A percentile compares a stretch with the other conserved stretches of the same genome.
Conservation (phyloP, 2,113 vertebrate genomes). For the Polypterus senegalus region DNA sequence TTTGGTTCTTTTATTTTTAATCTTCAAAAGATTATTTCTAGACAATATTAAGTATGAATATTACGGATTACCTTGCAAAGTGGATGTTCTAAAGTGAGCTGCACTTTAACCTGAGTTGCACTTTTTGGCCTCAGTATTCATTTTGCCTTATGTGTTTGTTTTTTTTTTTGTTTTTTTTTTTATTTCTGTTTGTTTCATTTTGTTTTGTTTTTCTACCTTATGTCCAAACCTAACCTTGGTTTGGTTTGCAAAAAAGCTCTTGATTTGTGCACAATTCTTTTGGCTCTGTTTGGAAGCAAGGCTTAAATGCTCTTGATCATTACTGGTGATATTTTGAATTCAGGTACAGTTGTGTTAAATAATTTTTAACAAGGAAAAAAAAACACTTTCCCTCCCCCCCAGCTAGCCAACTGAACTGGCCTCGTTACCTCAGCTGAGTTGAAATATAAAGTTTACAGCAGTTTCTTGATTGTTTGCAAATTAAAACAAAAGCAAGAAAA, state of each 20-base stretch:
- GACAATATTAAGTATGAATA: too few species aligned
- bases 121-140: too few species aligned
- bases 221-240: too few species aligned
- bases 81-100: constrained; percentile 13
- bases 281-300: constrained; percentile 11
- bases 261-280: constrained; percentile 7
- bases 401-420: constrained; percentile 67
- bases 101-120: constrained; percentile 28
- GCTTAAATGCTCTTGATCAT: constrained; percentile 58
- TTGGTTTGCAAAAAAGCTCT: too few species aligned
- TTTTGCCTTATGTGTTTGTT: too few species aligned
- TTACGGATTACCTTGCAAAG: constrained; percentile 1
- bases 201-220: too few species aligned
- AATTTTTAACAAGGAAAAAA: constrained; percentile 34
- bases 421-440: constrained; percentile 84
- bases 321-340: constrained; percentile 58
- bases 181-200: too few species aligned
- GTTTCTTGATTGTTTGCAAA: constrained; percentile 62
- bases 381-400: constrained; percentile 35
- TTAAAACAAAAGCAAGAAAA: constrained; percentile 33
- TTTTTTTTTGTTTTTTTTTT: too few species aligned
- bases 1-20: too few species aligned
- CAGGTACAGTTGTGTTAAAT: constrained; percentile 65
- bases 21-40: too few species aligned
- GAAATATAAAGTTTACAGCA: constrained; percentile 78